These are phyloP conservation scores for Nyleta sp. DNA, from an alignment of 2,888 invertebrate species.

Conservation along the genomic window DNA sequence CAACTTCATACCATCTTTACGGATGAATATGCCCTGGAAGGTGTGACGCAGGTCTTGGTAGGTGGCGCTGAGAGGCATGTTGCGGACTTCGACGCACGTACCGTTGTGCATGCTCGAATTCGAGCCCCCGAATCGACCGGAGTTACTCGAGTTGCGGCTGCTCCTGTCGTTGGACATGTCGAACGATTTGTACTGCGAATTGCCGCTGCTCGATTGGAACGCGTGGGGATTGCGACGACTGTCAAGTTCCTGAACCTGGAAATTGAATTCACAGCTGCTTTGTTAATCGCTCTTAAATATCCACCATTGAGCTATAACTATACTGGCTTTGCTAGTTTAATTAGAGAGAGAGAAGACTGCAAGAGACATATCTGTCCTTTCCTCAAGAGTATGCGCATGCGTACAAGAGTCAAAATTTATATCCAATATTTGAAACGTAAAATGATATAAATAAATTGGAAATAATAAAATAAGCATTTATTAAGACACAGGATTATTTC, in stretches of 20 bases:
- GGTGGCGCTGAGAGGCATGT: conserved; percentile 89
- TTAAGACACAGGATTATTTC: too few species aligned
- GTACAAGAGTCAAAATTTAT: too few species aligned
- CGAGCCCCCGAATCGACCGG: conserved; percentile 10
- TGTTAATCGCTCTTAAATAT: neutral
- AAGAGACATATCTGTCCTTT: too few species aligned
- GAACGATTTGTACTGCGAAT: conserved; percentile 67
- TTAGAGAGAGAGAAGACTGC: too few species aligned
- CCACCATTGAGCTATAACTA: neutral
- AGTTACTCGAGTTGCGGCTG: conserved; percentile 49
- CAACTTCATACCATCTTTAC: conserved; percentile 93
- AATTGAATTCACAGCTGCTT: neutral
- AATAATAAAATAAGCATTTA: too few species aligned
- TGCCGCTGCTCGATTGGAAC: conserved; percentile 77
- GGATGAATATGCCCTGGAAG: conserved; percentile 90
- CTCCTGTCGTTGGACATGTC: conserved; percentile 71
- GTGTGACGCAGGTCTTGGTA: conserved; percentile 92
- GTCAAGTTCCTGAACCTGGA: conserved; percentile 80
- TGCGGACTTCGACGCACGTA: conserved; percentile 88
- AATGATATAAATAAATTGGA: too few species aligned
- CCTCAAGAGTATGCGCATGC: too few species aligned
- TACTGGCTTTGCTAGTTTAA: too few species aligned
- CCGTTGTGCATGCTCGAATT: conserved; percentile 68
- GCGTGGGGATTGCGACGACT: conserved; percentile 86
- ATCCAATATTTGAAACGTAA: too few species aligned